Evolutionary conservation across 1,140 invertebrate species (phyloP), one percentile per base, ranked within the genome.

Genomic region (Camponotus floridanus): DNA sequence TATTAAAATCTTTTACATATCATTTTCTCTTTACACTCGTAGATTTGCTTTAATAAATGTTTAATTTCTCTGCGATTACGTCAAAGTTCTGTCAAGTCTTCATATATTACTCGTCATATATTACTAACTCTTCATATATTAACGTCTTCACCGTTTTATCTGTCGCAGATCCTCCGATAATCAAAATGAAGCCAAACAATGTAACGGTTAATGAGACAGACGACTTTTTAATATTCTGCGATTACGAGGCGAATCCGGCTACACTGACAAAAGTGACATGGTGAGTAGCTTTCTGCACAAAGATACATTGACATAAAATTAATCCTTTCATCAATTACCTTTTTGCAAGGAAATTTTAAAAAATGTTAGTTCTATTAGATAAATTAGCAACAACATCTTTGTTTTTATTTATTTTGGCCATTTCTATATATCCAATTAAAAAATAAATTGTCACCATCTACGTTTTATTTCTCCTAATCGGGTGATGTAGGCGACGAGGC

Each of bases 161-260:
- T 83, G 11, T 94, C 94, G 9, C 95, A 98, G 98, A 98, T 96
- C 97, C 97, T 1, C 98, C 98, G 18, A 97, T 98, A 70, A 97
- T 98, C 0, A 95, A 94, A 57, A 96, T 98, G 18, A 96, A 94
- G 48, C 97, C 98, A 7, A 95, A 95, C 4, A 97, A 98, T 91
- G 96, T 98, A 76, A 97, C 97, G 0, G 97, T 97, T 2, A 97
- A 98, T 87, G 98, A 98, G 94, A 97, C 97, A 13, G 96, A 96
- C 51, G 96, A 97, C 89, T 95, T 98, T 71, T 94, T 97, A 48
- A 95, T 98, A 15, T 96, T 96, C 89, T 98, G 98, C 92, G 96
- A 97, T 79, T 98, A 98, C 94, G 96, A 97, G 80, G 97, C 98
- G 62, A 98, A 98, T 95, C 98, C 98, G 2, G 96, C 97, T 7